Evolutionary conservation across 2,888 invertebrate genomes (phyloP), one percentile per base, ranked within the genome.

Genomic region (Polymixis lichenea): DNA sequence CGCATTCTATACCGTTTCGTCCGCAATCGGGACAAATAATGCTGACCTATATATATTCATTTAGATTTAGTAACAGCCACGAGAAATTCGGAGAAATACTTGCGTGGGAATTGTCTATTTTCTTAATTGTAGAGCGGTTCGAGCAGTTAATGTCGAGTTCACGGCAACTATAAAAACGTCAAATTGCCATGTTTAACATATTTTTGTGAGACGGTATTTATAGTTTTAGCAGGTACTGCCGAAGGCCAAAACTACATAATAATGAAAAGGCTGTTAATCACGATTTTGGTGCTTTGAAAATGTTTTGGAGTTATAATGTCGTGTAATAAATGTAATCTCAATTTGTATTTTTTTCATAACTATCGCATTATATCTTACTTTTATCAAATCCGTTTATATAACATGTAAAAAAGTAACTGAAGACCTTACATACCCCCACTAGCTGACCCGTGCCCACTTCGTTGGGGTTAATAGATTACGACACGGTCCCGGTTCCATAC

Each of bases 61-160:
- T 61, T 38, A 55, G 22, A 60, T 69, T 28, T 32, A 58, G 15
- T 53, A 55, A 49, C 71, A 68, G 46, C n/a, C 22, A 32, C 17
- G 49, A 56, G n/a, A 58, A 78, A 56, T 62, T 62, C 55, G 1
- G 15, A 62, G 28, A 62, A 71, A 65, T 38, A 11, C 2, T 51
- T 53, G 69, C 64, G 69, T 66, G 56, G n/a, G 60, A 79, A 46
- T 68, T 56, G 22, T n/a, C 55, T 3, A 55, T 70, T 78, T 77
- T 78, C 22, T 60, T 77, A 86, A 74, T 83, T 80, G 70, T 73
- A 70, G 28, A 84, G 46, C 73, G 73, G 75, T 77, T 71, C 65
- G 62, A 75, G 62, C 56, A 67, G 64, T 73, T 77, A 66, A 86
- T 80, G 86, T 80, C 76, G 84, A 84, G 87, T 88, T 88, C 87